Evolutionary conservation across 2,797 vertebrate species (phyloP).

Genomic region (Otolemur crassicaudatus): DNA sequence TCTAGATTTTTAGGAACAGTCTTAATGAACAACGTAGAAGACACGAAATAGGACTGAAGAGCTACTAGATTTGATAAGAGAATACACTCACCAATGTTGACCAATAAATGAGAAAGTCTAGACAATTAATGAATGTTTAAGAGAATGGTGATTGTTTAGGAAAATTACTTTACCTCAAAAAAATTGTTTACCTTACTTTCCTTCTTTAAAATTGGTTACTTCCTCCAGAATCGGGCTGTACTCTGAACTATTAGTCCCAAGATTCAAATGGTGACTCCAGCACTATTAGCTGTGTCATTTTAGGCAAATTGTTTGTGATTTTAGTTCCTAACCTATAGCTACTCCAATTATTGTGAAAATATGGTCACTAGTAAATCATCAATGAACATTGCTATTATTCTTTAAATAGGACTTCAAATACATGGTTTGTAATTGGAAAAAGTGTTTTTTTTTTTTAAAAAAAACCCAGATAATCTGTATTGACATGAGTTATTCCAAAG

Average conservation of each 20-base stretch:
- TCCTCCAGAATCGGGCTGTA: neutral
- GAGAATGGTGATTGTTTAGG: neutral
- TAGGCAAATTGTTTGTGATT: neutral
- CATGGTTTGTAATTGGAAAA: conserved; percentile 7
- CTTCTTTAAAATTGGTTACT: conserved; percentile 8
- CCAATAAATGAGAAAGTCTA: neutral
- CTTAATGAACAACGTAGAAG: neutral
- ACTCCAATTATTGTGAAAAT: neutral
- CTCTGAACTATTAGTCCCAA: neutral
- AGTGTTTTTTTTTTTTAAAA: neutral
- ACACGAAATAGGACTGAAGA: neutral
- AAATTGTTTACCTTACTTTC: neutral
- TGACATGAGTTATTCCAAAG: neutral
- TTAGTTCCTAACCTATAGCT: neutral
- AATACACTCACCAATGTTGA: neutral
- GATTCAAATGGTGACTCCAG: neutral
- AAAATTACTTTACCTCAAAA: neutral
- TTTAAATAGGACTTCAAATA: conserved; percentile 1
- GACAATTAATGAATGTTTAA: conserved; percentile 1
- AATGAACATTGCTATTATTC: neutral
- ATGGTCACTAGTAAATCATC: neutral
- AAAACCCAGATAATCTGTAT: neutral
- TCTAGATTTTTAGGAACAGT: neutral
- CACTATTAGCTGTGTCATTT: neutral
- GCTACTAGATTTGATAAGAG: neutral